A percentile compares a stretch with the other conserved stretches of the same genome.
Conservation (phyloP, 2,888 invertebrate genomes). For the Coremacera marginata region DNA sequence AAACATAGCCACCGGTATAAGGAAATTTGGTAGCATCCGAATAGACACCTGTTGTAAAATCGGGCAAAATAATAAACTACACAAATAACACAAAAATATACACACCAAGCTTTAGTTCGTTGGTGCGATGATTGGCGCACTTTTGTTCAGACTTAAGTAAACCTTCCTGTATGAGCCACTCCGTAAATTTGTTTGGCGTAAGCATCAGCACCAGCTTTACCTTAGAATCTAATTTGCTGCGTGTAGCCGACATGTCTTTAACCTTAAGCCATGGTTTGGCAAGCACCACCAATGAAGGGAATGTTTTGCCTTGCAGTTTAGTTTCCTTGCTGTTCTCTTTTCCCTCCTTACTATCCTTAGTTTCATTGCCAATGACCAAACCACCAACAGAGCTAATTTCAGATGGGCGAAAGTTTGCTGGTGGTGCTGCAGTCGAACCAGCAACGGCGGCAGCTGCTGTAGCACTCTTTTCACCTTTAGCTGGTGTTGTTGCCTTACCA, state of each 20-base stretch:
- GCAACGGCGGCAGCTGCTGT: slow-evolving; percentile 23
- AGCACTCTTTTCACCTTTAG: slow-evolving; percentile 40
- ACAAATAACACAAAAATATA: slow-evolving; percentile 6
- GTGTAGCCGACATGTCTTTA: slow-evolving; percentile 76
- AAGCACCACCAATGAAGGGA: slow-evolving; percentile 86
- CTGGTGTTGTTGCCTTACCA: slow-evolving; percentile 8
- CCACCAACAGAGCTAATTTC: slow-evolving; percentile 82
- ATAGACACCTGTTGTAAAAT: slow-evolving; percentile 78
- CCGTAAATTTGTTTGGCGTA: slow-evolving; percentile 86
- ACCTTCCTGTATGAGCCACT: slow-evolving; percentile 91
- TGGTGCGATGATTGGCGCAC: slow-evolving; percentile 78
- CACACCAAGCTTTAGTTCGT: slow-evolving; percentile 80
- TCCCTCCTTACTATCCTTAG: slow-evolving; percentile 71
- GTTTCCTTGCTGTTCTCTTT: slow-evolving; percentile 81
- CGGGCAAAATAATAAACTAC: background rate
- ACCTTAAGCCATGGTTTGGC: slow-evolving; percentile 83
- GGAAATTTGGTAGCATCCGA: slow-evolving; percentile 88
- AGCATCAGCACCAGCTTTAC: slow-evolving; percentile 87
- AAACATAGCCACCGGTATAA: slow-evolving; percentile 90
- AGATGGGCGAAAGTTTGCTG: slow-evolving; percentile 73
- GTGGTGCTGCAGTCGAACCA: slow-evolving; percentile 45
- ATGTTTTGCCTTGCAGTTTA: slow-evolving; percentile 83
- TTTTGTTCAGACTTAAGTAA: slow-evolving; percentile 83
- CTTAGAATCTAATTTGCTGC: slow-evolving; percentile 79
- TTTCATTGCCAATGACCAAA: slow-evolving; percentile 74